phyloP scores from a whole-genome alignment of 1,140 invertebrate genomes.

The Watersipora subatra region DNA sequence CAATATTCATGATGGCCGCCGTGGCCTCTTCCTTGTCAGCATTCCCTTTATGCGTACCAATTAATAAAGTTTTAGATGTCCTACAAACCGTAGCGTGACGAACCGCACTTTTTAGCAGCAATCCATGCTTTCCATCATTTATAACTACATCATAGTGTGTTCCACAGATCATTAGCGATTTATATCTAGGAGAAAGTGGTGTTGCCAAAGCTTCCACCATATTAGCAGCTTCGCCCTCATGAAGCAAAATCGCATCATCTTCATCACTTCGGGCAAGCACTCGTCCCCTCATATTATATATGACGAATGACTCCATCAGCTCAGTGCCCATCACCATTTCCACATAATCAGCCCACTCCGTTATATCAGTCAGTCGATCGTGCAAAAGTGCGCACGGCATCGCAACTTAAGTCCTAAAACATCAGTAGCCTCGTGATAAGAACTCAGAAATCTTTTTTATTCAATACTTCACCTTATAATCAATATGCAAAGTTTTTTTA shows the following conservation, averaged over 20 bases:
- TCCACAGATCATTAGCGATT: neutral
- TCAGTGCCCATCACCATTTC: neutral
- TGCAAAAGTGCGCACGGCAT: neutral
- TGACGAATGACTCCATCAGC: neutral
- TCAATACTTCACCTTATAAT: too few species aligned
- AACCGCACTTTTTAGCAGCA: neutral
- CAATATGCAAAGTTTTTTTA: too few species aligned
- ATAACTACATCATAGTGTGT: neutral
- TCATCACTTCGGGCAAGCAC: neutral
- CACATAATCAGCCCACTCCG: neutral
- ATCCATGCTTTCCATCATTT: constrained; percentile 1
- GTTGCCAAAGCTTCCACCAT: neutral
- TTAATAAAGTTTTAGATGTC: neutral
- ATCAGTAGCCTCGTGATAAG: too few species aligned
- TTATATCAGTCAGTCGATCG: neutral
- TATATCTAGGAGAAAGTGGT: neutral
- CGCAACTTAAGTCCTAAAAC: too few species aligned
- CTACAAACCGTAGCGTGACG: neutral
- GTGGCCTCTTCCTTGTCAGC: neutral
- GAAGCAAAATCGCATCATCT: neutral
- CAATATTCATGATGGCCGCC: neutral
- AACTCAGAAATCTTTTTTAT: too few species aligned
- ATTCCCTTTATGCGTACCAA: neutral
- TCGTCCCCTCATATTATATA: neutral
- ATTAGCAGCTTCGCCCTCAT: neutral